phyloP scores from a whole-genome alignment of 2,888 invertebrate genomes.

The Eulithis prunata region DNA sequence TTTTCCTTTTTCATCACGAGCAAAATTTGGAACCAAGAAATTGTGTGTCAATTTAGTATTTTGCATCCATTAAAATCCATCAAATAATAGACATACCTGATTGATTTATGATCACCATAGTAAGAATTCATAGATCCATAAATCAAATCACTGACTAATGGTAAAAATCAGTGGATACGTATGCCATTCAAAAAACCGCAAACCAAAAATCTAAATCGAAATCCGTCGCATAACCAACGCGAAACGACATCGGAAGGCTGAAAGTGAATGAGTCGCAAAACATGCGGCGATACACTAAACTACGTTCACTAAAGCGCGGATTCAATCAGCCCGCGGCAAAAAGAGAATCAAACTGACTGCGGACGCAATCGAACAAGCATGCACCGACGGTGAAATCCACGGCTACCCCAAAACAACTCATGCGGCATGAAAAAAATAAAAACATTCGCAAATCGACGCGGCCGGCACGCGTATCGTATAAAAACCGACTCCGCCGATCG shows the following conservation, averaged over 20 bases:
- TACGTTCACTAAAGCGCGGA: slow-evolving; percentile 80
- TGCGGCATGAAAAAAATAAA: slow-evolving; percentile 74
- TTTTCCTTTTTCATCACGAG: no score
- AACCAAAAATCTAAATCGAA: slow-evolving; percentile 53
- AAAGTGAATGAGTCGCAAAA: slow-evolving; percentile 76
- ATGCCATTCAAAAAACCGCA: slow-evolving; percentile 29
- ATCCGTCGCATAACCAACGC: slow-evolving; percentile 54
- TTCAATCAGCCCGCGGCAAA: slow-evolving; percentile 76
- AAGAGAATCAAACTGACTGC: slow-evolving; percentile 69
- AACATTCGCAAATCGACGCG: slow-evolving; percentile 78
- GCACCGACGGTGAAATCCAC: slow-evolving; percentile 74
- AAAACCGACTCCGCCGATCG: slow-evolving; percentile 79
- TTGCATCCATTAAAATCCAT: not conserved
- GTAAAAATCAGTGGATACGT: not conserved
- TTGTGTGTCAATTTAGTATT: no score
- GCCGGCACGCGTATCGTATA: slow-evolving; percentile 72
- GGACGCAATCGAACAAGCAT: slow-evolving; percentile 78
- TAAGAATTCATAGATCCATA: no score
- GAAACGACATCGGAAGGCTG: slow-evolving; percentile 47
- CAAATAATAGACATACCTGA: no score
- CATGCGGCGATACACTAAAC: slow-evolving; percentile 71
- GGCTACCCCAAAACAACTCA: slow-evolving; percentile 81
- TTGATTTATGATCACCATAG: no score
- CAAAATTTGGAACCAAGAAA: no score
- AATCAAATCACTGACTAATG: not conserved